phyloP scores from a whole-genome alignment of 2,797 vertebrate genomes.

The Falco concolor region DNA sequence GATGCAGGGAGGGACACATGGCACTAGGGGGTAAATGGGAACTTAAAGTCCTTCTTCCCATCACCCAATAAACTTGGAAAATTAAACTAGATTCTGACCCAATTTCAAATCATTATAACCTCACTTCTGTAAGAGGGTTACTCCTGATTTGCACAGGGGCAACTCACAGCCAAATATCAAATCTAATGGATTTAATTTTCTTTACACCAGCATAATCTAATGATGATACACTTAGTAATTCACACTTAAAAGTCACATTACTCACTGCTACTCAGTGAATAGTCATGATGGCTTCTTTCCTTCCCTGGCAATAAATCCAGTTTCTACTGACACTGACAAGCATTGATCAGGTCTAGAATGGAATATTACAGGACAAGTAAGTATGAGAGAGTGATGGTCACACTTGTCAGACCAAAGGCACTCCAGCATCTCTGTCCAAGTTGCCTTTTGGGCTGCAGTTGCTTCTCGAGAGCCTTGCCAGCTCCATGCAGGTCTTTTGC shows the following conservation, averaged over 20 bases:
- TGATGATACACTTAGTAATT: background rate
- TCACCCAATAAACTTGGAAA: background rate
- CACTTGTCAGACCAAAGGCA: background rate
- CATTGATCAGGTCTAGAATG: background rate
- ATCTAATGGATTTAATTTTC: background rate
- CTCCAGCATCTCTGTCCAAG: background rate
- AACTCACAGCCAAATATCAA: background rate
- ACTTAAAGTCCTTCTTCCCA: background rate
- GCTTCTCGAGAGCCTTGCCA: background rate
- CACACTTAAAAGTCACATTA: background rate
- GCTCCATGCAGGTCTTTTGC: background rate
- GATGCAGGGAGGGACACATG: background rate
- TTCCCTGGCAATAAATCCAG: background rate
- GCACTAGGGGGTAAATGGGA: background rate
- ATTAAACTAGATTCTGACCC: background rate
- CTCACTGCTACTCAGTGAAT: background rate
- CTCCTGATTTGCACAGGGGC: background rate
- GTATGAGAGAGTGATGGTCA: background rate
- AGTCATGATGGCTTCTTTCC: background rate
- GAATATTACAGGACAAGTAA: background rate
- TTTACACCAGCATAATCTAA: background rate
- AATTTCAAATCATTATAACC: background rate
- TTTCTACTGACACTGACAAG: background rate
- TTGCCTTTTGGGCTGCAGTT: background rate
- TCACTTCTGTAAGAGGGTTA: background rate